Conservation (phyloP, 2,888 invertebrate genomes). For the Orthosia cruda region DNA sequence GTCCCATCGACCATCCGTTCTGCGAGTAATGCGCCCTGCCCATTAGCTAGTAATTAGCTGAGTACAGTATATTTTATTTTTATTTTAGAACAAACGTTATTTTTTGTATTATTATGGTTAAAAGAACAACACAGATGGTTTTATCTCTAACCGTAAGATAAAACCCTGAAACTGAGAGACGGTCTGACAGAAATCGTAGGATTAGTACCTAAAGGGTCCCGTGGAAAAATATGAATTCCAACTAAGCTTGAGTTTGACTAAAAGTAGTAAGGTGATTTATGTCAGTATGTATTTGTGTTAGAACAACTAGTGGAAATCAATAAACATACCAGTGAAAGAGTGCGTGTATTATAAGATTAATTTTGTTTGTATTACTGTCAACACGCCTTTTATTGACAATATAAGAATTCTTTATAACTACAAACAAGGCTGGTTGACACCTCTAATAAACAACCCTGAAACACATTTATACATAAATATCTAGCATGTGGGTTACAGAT, state of each 20-base stretch:
- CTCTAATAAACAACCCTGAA: too few species aligned
- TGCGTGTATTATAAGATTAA: background rate
- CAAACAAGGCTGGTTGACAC: background rate
- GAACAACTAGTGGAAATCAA: background rate
- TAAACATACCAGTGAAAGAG: background rate
- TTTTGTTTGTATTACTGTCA: background rate
- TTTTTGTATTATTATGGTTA: too few species aligned
- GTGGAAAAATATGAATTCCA: too few species aligned
- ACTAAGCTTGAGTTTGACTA: background rate
- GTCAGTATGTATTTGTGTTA: background rate
- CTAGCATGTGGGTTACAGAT: too few species aligned
- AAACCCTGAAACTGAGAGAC: background rate
- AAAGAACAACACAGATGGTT: too few species aligned
- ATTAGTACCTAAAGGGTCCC: background rate
- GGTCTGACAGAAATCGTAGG: background rate
- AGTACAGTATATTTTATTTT: too few species aligned
- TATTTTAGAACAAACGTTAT: too few species aligned
- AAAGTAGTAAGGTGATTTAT: background rate
- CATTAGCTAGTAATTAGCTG: too few species aligned
- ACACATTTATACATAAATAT: too few species aligned
- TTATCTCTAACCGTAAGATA: background rate
- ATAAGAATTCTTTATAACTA: background rate
- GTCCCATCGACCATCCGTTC: too few species aligned
- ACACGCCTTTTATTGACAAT: background rate
- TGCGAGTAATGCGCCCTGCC: too few species aligned